Base-by-base conservation (phyloP, 2,888 invertebrate species). In the Acanthosoma haemorrhoidale region DNA sequence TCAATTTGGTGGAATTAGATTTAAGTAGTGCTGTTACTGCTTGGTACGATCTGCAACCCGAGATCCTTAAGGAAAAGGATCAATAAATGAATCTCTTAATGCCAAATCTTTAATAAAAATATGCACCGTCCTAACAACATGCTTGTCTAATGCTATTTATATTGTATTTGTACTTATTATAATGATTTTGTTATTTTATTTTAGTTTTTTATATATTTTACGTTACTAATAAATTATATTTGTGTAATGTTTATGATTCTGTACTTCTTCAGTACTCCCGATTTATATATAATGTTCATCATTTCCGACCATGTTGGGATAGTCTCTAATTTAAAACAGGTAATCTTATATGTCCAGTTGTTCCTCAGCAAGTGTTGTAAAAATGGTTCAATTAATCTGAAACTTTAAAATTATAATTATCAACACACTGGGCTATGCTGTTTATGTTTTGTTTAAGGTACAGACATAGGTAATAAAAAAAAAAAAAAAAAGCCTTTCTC, bases 41-140 rank as follows among this genome's bases (percentile, higher is more conserved):
- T 75, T 92, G 91, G 91, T 88, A 86, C 76, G 89, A 89, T 76
- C 80, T 90, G 60, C 80, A 85, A 78, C 87, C 87, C 4, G 87
- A 86, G 79, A 16, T 57, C 21, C 25, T 66, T 13, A 73, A 72
- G 67, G 72, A 72, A 36, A 73, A 73, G 39, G 69, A 71, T 18
- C 69, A 51, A 16, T 70, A 38, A 64, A 32, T 59, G 31, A 29
- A 59, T 13, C 15, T 9, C 11, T 25, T 25, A 29, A n/a, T 29
- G 38, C 34, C 34, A 34, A 34, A 36, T 39, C 31, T 15, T 29
- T 39, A 29, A 25, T 15, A 39, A 39, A 57, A 21, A 11, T 15
- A 64, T 64, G 38, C 39, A 64, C 64, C 64, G 64, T 64, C 64
- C 64, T 64, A n/a, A 51, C n/a, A 51, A 51, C 51, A 51, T 25